A percentile compares a stretch with the other conserved stretches of the same genome.
phyloP scores from a whole-genome alignment of 2,113 vertebrate species.

The Dipodomys spectabilis region DNA sequence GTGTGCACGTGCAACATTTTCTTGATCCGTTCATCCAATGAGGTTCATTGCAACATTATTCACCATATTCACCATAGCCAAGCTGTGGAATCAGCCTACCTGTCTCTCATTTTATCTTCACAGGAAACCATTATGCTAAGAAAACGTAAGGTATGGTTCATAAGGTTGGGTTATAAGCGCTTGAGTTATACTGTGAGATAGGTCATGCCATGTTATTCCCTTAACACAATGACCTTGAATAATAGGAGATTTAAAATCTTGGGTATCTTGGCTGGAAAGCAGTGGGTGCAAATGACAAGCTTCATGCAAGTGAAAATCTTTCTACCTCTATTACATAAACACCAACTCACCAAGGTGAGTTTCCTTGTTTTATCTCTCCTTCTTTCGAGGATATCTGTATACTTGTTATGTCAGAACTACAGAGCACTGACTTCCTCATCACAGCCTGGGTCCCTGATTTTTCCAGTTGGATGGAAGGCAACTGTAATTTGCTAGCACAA shows the following conservation, averaged over 20 bases:
- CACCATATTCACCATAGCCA: no score
- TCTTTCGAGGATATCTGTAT: not conserved
- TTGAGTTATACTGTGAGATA: slow-evolving; percentile 18
- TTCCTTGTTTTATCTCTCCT: not conserved
- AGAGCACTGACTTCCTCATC: not conserved
- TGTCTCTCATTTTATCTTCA: not conserved
- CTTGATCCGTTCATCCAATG: no score
- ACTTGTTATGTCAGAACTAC: not conserved
- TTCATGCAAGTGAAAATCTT: slow-evolving; percentile 17
- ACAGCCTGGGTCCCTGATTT: not conserved
- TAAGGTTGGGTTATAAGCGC: not conserved
- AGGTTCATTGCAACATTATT: no score
- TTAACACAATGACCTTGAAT: slow-evolving; percentile 35
- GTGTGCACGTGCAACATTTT: no score
- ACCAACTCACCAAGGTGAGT: not conserved
- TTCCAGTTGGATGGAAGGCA: not conserved
- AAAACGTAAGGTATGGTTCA: not conserved
- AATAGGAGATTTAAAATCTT: slow-evolving; percentile 13
- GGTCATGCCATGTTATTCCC: slow-evolving; percentile 3
- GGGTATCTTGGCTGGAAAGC: slow-evolving; percentile 27
- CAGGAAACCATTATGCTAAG: slow-evolving; percentile 19
- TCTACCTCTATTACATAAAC: not conserved
- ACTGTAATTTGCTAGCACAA: not conserved
- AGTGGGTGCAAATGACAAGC: not conserved
- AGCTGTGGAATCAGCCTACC: not conserved